Percentiles rank a stretch among this genome's conserved stretches.
Conservation (phyloP, 1,140 invertebrate genomes). For the Hylaeus volcanicus region DNA sequence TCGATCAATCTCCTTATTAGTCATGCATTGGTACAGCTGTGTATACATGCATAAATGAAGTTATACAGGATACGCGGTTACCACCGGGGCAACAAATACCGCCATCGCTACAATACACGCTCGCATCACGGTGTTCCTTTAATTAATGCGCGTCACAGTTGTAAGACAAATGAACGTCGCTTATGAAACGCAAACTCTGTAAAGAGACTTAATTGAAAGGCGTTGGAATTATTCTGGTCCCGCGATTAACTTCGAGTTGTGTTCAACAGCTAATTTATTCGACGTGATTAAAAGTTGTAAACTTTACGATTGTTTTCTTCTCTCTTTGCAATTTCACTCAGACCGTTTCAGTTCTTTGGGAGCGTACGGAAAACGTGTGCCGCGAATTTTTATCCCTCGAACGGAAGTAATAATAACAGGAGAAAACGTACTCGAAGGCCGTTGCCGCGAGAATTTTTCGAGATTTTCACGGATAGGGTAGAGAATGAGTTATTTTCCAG, state of each 20-base stretch:
- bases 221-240: background rate
- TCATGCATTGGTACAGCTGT: slow-evolving; percentile 52
- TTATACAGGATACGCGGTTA: slow-evolving; percentile 21
- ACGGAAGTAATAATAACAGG: background rate
- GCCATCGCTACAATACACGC: background rate
- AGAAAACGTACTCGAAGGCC: too few species aligned
- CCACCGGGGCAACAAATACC: slow-evolving; percentile 20
- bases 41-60: slow-evolving; percentile 47
- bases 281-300: background rate
- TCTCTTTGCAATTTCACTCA: too few species aligned
- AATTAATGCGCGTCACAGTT: slow-evolving; percentile 17
- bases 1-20: slow-evolving; percentile 43
- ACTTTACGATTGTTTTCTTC: background rate
- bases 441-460: background rate
- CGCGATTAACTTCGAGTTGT: background rate
- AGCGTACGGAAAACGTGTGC: too few species aligned
- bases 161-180: slow-evolving; percentile 14
- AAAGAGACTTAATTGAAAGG: slow-evolving; percentile 14
- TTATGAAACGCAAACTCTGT: slow-evolving; percentile 19
- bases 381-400: background rate
- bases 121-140: background rate
- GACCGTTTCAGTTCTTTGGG: background rate
- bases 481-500: background rate
- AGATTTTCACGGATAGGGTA: slow-evolving; percentile 4
- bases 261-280: too few species aligned